Conservation (phyloP, 2,888 invertebrate species). For the Harpagoxenus sublaevis region DNA sequence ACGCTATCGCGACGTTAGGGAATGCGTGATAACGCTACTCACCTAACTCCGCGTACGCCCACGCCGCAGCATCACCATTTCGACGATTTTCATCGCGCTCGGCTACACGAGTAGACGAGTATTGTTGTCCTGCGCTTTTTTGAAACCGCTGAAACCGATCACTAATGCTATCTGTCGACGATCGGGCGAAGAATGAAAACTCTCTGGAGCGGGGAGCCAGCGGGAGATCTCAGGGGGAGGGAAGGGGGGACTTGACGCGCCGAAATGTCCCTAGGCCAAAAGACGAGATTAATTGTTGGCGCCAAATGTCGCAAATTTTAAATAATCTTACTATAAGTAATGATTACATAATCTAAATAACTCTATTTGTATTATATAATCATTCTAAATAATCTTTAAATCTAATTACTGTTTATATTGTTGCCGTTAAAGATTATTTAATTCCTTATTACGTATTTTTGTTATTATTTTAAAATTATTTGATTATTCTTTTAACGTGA, state of each 20-base stretch:
- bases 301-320: background rate
- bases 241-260: background rate
- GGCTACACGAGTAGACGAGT: conserved; percentile 61
- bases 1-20: conserved; percentile 9
- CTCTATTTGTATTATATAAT: too few relatives aligned
- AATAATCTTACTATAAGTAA: too few relatives aligned
- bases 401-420: background rate
- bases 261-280: background rate
- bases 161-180: conserved; percentile 67
- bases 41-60: conserved; percentile 80
- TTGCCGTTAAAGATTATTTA: background rate
- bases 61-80: conserved; percentile 80
- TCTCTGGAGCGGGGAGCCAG: background rate
- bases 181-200: background rate
- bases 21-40: conserved; percentile 68
- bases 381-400: background rate
- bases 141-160: conserved; percentile 59
- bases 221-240: background rate
- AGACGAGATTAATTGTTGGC: background rate
- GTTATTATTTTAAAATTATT: background rate
- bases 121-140: conserved; percentile 78
- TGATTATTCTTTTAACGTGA: background rate
- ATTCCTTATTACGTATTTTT: background rate
- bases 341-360: too few relatives aligned
- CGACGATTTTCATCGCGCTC: conserved; percentile 78